Evolutionary conservation across 2,888 invertebrate genomes (phyloP).

Genomic region (Strigamia maritima): DNA sequence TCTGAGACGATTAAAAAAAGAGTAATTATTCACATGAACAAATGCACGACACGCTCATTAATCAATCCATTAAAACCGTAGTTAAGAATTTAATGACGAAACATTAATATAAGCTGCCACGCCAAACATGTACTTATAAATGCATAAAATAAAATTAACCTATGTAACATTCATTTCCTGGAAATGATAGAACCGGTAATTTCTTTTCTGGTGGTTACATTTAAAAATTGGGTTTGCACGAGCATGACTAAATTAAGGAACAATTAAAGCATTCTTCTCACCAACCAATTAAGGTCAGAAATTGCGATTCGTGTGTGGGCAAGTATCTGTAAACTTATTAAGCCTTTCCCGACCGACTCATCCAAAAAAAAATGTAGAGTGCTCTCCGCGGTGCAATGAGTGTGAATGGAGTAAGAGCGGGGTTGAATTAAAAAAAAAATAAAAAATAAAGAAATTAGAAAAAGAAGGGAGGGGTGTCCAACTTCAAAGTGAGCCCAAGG

Average conservation of each 20-base stretch:
- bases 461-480: conserved; percentile 17
- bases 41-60: conserved; percentile 9
- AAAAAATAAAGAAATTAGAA: conserved; percentile 14
- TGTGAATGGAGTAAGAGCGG: conserved; percentile 14
- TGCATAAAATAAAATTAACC: conserved; percentile 28
- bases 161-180: conserved; percentile 18
- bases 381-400: conserved; percentile 22
- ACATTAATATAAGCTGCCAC: conserved; percentile 13
- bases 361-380: conserved; percentile 21
- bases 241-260: conserved; percentile 16
- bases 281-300: conserved; percentile 24
- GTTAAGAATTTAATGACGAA: conserved; percentile 25
- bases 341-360: conserved; percentile 19
- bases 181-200: conserved; percentile 19
- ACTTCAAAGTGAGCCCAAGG: conserved; percentile 20
- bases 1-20: conserved; percentile 10
- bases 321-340: conserved; percentile 28
- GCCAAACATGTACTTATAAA: conserved; percentile 22
- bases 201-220: not conserved
- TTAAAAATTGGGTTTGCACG: not conserved
- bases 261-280: conserved; percentile 22
- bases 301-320: conserved; percentile 5
- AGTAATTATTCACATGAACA: conserved; percentile 22
- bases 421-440: conserved; percentile 7
- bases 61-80: conserved; percentile 21